phyloP scores from a whole-genome alignment of 2,888 invertebrate genomes.

The Iphiclides podalirius region DNA sequence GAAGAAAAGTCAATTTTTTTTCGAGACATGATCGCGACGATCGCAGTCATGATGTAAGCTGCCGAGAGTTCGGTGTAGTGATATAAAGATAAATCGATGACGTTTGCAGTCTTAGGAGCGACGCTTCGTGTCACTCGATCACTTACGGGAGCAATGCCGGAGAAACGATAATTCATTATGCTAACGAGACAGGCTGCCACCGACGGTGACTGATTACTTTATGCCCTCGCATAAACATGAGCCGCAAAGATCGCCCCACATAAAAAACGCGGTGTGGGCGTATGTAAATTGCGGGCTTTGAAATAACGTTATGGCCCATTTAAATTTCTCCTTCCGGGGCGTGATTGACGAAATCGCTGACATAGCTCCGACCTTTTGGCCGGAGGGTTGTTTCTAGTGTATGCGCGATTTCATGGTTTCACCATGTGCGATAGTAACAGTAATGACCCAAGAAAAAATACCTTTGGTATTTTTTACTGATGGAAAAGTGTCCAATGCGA shows the following conservation, averaged over 20 bases:
- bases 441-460: too few relatives aligned
- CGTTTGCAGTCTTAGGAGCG: too few relatives aligned
- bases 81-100: too few relatives aligned
- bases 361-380: background rate
- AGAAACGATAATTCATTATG: constrained; percentile 75
- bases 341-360: constrained; percentile 4
- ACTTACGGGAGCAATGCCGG: constrained; percentile 14
- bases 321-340: background rate
- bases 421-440: too few relatives aligned
- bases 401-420: too few relatives aligned
- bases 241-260: constrained; percentile 26
- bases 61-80: too few relatives aligned
- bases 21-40: too few relatives aligned
- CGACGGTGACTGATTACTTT: constrained; percentile 72
- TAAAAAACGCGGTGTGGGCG: constrained; percentile 5
- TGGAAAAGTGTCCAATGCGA: too few relatives aligned
- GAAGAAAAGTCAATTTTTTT: too few relatives aligned
- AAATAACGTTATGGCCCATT: constrained; percentile 29
- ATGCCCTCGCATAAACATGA: constrained; percentile 39
- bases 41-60: too few relatives aligned
- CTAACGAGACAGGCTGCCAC: constrained; percentile 65
- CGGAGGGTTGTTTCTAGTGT: background rate
- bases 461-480: too few relatives aligned
- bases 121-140: constrained; percentile 9
- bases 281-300: constrained; percentile 2